Evolutionary conservation across 2,797 vertebrate species (phyloP).

Genomic region (Anableps anableps): DNA sequence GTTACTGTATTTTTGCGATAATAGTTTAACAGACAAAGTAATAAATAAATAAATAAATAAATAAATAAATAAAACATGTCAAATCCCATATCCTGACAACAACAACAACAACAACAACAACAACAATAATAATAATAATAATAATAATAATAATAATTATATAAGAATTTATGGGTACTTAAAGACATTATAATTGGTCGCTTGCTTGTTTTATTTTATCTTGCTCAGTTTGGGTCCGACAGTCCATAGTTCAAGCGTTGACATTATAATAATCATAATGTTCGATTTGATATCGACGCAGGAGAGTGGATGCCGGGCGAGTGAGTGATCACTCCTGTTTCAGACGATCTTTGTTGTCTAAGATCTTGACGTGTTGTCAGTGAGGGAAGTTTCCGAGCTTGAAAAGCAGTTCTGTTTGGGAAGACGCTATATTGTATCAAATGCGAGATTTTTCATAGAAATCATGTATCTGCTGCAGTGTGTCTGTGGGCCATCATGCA

Average conservation of each 20-base stretch:
- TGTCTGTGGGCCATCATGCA: slow-evolving; percentile 78
- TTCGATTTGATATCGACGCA: neutral
- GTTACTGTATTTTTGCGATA: neutral
- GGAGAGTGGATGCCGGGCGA: accelerated
- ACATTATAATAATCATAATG: neutral
- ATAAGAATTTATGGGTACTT: no score
- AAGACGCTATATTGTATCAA: neutral
- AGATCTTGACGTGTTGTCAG: slow-evolving; percentile 62
- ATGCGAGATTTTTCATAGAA: accelerated
- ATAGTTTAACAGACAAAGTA: neutral
- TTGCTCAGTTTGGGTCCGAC: no score
- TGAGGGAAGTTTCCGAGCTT: slow-evolving; percentile 57
- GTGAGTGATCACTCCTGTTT: accelerated
- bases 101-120: no score
- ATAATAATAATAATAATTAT: no score
- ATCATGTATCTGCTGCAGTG: slow-evolving; percentile 46
- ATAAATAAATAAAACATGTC: neutral
- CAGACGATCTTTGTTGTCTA: slow-evolving; percentile 58
- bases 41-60: neutral
- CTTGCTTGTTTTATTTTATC: no score
- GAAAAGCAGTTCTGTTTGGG: slow-evolving; percentile 25
- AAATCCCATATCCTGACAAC: neutral
- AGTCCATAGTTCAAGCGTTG: no score
- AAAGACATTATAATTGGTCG: no score
- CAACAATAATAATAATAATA: neutral